A percentile compares a stretch with the other conserved stretches of the same genome.
phyloP scores from a whole-genome alignment of 2,888 invertebrate species.

The Macaria notata region DNA sequence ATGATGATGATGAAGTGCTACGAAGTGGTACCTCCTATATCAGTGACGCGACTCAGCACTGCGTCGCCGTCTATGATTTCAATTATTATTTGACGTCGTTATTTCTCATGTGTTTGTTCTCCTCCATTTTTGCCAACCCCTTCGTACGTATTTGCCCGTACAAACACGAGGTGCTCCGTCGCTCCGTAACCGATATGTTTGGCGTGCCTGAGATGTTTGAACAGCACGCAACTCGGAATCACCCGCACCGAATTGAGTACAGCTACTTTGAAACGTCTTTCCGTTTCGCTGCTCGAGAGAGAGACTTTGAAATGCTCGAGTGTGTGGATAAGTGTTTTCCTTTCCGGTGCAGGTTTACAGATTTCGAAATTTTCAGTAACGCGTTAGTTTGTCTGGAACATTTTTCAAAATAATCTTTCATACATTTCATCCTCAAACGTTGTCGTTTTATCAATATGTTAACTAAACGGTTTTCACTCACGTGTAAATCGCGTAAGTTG shows the following conservation, averaged over 20 bases:
- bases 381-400: too few relatives aligned
- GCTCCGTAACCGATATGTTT: constrained; percentile 72
- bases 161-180: constrained; percentile 66
- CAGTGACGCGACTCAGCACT: too few relatives aligned
- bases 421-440: too few relatives aligned
- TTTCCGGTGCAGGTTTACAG: neutral
- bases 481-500: too few relatives aligned
- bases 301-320: constrained; percentile 28
- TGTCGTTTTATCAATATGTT: too few relatives aligned
- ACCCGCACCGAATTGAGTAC: constrained; percentile 65
- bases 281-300: constrained; percentile 24
- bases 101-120: constrained; percentile 78
- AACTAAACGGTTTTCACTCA: too few relatives aligned
- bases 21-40: too few relatives aligned
- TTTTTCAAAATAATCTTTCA: too few relatives aligned
- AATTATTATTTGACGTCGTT: constrained; percentile 80
- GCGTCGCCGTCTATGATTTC: constrained; percentile 70
- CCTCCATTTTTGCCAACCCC: constrained; percentile 71
- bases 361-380: too few relatives aligned
- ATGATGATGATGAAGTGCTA: too few relatives aligned
- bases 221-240: constrained; percentile 49
- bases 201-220: constrained; percentile 61
- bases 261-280: constrained; percentile 46
- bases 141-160: constrained; percentile 59
- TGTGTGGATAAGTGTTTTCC: constrained; percentile 21